Conservation (phyloP, 2,888 invertebrate genomes). For the Troides oblongomaculatus region DNA sequence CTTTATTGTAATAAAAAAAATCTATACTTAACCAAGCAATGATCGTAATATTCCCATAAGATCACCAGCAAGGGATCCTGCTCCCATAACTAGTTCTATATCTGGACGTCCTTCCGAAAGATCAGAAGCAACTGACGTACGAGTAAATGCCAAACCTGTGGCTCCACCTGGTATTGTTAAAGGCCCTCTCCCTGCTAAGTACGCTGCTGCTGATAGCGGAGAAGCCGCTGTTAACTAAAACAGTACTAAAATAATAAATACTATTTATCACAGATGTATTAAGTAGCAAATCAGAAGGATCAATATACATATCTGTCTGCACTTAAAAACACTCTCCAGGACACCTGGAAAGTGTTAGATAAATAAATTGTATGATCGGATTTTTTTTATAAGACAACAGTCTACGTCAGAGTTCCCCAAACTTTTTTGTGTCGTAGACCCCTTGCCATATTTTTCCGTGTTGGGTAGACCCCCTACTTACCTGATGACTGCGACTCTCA, state of each 20-base stretch:
- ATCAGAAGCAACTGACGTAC: slow-evolving; percentile 80
- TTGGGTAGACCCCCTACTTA: no score
- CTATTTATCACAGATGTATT: background rate
- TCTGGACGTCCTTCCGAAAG: slow-evolving; percentile 88
- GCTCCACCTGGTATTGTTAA: slow-evolving; percentile 89
- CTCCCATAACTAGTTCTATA: slow-evolving; percentile 89
- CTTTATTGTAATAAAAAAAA: background rate
- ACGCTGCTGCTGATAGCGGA: slow-evolving; percentile 82
- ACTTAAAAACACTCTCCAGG: no score
- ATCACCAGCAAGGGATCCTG: slow-evolving; percentile 88
- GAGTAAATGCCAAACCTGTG: slow-evolving; percentile 86
- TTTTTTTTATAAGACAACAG: no score
- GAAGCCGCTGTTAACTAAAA: slow-evolving; percentile 62
- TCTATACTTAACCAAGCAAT: slow-evolving; percentile 76
- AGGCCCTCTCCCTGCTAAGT: slow-evolving; percentile 83
- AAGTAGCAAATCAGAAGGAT: background rate
- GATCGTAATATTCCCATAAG: slow-evolving; percentile 83
- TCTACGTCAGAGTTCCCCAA: no score
- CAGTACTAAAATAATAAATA: background rate
- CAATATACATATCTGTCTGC: background rate
- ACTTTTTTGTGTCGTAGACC: no score
- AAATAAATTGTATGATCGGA: no score
- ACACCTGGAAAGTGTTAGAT: no score
- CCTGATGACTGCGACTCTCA: no score
- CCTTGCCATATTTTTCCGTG: no score